A percentile compares a stretch with the other conserved stretches of the same genome.
Conservation (phyloP, 2,113 vertebrate species). For the Motacilla alba region DNA sequence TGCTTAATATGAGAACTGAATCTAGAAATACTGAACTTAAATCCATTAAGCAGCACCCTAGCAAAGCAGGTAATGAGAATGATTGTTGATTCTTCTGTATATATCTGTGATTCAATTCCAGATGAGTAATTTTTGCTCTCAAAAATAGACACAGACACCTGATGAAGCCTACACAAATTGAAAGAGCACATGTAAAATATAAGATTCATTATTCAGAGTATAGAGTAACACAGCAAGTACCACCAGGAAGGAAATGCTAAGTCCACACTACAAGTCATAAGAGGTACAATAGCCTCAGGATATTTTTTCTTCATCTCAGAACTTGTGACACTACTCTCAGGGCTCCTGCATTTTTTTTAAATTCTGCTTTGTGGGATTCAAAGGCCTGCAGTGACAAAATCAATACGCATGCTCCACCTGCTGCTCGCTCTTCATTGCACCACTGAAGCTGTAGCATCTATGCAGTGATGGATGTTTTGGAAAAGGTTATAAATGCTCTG, state of each 20-base stretch:
- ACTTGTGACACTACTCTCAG: neutral
- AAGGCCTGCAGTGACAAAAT: neutral
- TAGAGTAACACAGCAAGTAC: neutral
- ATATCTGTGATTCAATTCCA: neutral
- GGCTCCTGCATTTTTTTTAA: neutral
- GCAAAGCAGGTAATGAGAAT: neutral
- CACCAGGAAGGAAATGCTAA: neutral
- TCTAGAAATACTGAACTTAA: neutral
- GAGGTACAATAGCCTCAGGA: neutral
- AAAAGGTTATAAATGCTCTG: neutral
- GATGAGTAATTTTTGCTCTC: neutral
- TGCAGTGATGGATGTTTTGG: neutral
- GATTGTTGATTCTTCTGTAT: neutral
- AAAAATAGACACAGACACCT: neutral
- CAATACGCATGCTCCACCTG: neutral
- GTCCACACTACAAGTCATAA: neutral
- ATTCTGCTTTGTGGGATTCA: neutral
- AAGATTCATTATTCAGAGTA: neutral
- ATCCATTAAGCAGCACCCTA: neutral
- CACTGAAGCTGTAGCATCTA: neutral
- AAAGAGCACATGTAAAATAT: neutral
- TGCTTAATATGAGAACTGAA: neutral
- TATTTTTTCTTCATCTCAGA: neutral
- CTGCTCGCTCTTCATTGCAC: neutral
- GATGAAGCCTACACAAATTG: neutral